Base-by-base conservation (phyloP, 2,888 invertebrate genomes). In the Agrotis exclamationis region DNA sequence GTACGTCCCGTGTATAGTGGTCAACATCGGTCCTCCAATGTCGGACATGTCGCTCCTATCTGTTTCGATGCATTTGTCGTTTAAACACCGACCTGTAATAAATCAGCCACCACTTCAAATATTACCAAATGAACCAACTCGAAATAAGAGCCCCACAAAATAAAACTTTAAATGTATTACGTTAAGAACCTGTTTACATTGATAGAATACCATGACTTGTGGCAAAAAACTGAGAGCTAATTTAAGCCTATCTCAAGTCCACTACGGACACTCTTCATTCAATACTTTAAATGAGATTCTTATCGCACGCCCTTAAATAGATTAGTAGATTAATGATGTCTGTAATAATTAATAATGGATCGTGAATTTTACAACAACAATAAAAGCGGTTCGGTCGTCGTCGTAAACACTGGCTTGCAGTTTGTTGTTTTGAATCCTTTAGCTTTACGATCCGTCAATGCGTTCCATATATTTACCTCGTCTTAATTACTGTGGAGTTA, bases 271-370 rank as follows among this genome's bases (percentile, higher is more conserved):
- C 96, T 96, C 95, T 95, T 96, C 96, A 96, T 96, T 96, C 96
- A 96, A 96, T 96, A 95, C 95, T 95, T 96, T 96, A 96, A 96
- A 96, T 96, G 95, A 96, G 96, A 96, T 96, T 95, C 95, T 96
- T 96, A 96, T 96, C 96, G 93, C 89, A 89, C 93, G 91, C 95
- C 95, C 95, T 95, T 96, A 95, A 96, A 96, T 96, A 96, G 95
- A 96, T 96, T 96, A 96, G 94, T 96, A 96, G 96, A 96, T 96
- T 96, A 96, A 96, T 96, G 96, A 95, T 95, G 95, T 93, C 96
- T 94, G 95, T 96, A 96, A 96, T 96, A 96, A 96, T 96, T 96
- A 96, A 96, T 96, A 96, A 96, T 95, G 96, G 95, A 95, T 95
- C 92, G 93, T 96, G 95, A 95, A 95, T 95, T 96, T 96, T 95